Base-by-base conservation (phyloP, 2,888 invertebrate species). In the Timema podura region DNA sequence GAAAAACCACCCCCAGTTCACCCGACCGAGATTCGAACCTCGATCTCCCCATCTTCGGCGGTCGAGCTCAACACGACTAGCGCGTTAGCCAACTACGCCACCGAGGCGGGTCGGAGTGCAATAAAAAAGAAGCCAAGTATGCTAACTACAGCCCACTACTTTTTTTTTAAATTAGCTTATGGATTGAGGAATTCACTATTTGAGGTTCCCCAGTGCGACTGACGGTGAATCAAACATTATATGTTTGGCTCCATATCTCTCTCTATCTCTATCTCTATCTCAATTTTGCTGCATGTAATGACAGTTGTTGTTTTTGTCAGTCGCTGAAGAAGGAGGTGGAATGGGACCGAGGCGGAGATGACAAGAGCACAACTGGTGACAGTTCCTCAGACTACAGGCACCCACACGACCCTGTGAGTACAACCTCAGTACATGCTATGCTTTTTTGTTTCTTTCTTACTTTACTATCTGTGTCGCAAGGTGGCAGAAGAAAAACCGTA, bases 311-410 rank as follows among this genome's bases (percentile, higher is more conserved):
- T 72, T 69, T 75, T 74, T 88, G 88, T 69, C 86, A 94, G 94
- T 93, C 93, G 75, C 83, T 94, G 79, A 94, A 94, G 82, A 94
- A 94, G 84, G 93, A 94, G 86, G 88, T 91, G 77, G 93, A 93
- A 80, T 93, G 92, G 91, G 91, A 91, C 78, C 84, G 90, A 79
- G 86, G 85, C 77, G 87, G 88, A 77, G 93, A 93, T 77, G 92
- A 93, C 70, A 92, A 91, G 81, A 87, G 86, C 78, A 76, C 76
- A 45, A 87, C 88, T 77, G 91, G 88, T 74, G 92, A 92, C 82
- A 85, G 89, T 80, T 87, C 89, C 75, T 85, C 89, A 69, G 93
- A 93, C 75, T 93, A 91, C 82, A 86, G 92, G 82, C 88, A 92
- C 83, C 89, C 89, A 75, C 92, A 90, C 81, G 93, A 93, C 84